Evolutionary conservation across 2,113 vertebrate genomes (phyloP), one percentile per base, ranked within the genome.

Genomic region (Mesitornis unicolor): DNA sequence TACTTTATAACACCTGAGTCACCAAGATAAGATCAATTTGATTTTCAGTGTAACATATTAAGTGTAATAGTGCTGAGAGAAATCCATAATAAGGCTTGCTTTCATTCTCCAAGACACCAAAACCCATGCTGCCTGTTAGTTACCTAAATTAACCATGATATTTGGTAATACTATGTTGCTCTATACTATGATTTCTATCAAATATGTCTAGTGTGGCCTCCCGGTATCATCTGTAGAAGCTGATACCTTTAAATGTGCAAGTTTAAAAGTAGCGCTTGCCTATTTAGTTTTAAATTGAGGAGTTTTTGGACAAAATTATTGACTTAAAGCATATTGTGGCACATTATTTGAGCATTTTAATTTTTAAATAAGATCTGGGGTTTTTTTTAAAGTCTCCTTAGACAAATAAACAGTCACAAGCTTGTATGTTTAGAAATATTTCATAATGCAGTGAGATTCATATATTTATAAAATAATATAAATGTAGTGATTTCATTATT

Each of bases 181-280:
- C 17, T 50, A 16, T 9, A 22, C 11, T 54, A 53, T 25, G 15
- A 63, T 85, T 84, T 82, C 28, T 10, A 61, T 69, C 40, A 56
- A 12, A 31, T 78, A 48, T 19, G 11, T 50, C 45, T 57, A 42
- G 6, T 31, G 31, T 56, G 42, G 65, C 31, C 19, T 90, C 89
- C 2, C 3, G 29, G 6, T 45, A 12, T 40, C 31, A 45, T 48
- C 36, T 74, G 13, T 45, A 84, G 38, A 77, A 78, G 7, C 24
- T 70, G 68, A 50, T 19, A 67, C 18, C 17, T 87, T 59, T 59
- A 59, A 77, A 26, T 63, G 5, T 60, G 2, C 6, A 88, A 35
- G 9, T 42, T 75, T 45, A 14, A 67, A 91, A 73, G 33, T 53
- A 40, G 7, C 0, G 0, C 6, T 36, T 70, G 3, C 25, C 31